Evolutionary conservation across 2,888 invertebrate species (phyloP).

Genomic region (Eueremaeus valkanovi): DNA sequence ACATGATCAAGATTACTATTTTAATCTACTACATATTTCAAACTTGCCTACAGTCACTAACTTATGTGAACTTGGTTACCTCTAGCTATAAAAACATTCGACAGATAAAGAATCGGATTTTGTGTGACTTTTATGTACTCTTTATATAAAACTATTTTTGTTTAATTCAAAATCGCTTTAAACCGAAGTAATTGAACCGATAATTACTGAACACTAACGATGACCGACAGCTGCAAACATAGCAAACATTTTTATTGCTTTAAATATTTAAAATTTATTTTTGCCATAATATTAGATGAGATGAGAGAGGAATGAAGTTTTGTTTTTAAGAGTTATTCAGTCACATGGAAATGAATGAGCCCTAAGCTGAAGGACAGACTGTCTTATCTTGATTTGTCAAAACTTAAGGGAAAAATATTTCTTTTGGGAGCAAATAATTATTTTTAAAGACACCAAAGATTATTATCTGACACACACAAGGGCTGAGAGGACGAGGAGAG

Average conservation of each 20-base stretch:
- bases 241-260: too few relatives aligned
- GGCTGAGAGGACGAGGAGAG: constrained; percentile 31
- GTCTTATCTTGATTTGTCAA: constrained; percentile 22
- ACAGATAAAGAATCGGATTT: too few relatives aligned
- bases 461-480: constrained; percentile 28
- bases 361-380: constrained; percentile 25
- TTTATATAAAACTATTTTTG: too few relatives aligned
- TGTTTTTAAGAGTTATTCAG: constrained; percentile 27
- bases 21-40: too few relatives aligned
- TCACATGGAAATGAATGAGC: constrained; percentile 25
- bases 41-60: too few relatives aligned
- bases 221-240: constrained; percentile 19
- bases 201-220: background rate
- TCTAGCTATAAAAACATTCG: too few relatives aligned
- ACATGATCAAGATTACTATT: too few relatives aligned
- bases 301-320: background rate
- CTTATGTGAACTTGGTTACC: too few relatives aligned
- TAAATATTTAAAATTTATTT: background rate
- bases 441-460: constrained; percentile 42
- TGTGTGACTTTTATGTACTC: too few relatives aligned
- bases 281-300: background rate
- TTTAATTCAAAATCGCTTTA: too few relatives aligned
- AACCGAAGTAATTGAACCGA: background rate
- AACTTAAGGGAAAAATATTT: constrained; percentile 29
- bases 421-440: constrained; percentile 30